Conservation (phyloP, 92 coral and sea anemone species). For the Umimayanthus chanpuru region DNA sequence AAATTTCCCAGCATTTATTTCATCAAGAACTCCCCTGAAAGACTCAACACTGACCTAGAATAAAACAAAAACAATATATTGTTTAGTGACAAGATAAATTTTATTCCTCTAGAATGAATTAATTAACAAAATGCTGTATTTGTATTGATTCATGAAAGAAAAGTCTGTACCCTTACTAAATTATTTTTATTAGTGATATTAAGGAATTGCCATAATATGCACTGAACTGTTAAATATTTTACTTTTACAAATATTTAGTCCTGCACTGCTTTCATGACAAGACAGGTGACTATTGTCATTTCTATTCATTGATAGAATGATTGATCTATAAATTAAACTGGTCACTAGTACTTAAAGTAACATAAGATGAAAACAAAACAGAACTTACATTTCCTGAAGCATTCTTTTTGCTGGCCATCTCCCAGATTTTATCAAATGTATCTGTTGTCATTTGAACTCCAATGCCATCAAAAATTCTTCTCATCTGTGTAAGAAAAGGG, state of each 20-base stretch:
- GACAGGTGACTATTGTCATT: background rate
- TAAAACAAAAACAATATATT: background rate
- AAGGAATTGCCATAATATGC: too few species aligned
- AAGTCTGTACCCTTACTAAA: background rate
- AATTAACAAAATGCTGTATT: too few species aligned
- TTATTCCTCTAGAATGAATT: too few species aligned
- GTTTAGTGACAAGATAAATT: too few species aligned
- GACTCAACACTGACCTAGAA: constrained; percentile 93
- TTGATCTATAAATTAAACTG: background rate
- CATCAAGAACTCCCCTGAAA: constrained; percentile 89
- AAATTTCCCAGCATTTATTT: constrained; percentile 77
- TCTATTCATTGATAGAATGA: background rate
- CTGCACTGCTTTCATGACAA: too few species aligned
- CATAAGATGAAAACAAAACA: background rate
- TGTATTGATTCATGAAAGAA: background rate
- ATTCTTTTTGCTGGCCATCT: constrained; percentile 73
- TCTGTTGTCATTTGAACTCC: constrained; percentile 94
- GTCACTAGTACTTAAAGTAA: background rate
- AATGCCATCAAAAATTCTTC: constrained; percentile 54
- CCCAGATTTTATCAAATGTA: constrained; percentile 90
- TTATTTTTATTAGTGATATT: too few species aligned
- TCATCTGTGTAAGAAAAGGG: too few species aligned
- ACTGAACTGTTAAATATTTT: too few species aligned
- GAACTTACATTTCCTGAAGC: constrained; percentile 81
- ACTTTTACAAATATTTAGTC: too few species aligned